These are phyloP conservation scores for Montipora capricornis DNA, from an alignment of 64 coral and sea anemone species.

Conservation along the genomic window DNA sequence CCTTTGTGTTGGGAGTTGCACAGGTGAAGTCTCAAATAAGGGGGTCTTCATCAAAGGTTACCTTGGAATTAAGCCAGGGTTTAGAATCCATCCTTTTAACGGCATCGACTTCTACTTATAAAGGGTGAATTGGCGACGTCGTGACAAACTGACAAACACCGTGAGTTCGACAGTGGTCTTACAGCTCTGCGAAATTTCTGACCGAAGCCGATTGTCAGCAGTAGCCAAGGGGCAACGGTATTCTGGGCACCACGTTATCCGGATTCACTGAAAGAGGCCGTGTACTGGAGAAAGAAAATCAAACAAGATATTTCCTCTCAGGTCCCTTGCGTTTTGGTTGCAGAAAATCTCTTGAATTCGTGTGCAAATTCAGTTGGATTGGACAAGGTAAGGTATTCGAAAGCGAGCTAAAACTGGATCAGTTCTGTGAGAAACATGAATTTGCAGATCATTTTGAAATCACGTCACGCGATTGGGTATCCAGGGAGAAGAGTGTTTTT, in stretches of 20 bases:
- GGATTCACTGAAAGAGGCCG: constrained; percentile 2
- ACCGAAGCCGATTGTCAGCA: constrained; percentile 15
- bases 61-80: constrained; percentile 15
- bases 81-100: constrained; percentile 22
- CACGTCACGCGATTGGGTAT: constrained; percentile 63
- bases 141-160: background rate
- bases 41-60: constrained; percentile 28
- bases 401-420: constrained; percentile 55
- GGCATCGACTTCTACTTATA: constrained; percentile 29
- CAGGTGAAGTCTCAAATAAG: constrained; percentile 7
- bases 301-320: background rate
- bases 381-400: constrained; percentile 53
- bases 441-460: constrained; percentile 77
- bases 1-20: background rate
- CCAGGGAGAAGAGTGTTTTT: constrained; percentile 78
- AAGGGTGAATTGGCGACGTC: background rate
- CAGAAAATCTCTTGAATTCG: constrained; percentile 43
- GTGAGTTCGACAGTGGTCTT: background rate
- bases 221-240: constrained; percentile 27
- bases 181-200: constrained; percentile 21
- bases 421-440: constrained; percentile 57
- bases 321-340: constrained; percentile 68
- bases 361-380: constrained; percentile 7
- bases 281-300: constrained; percentile 28
- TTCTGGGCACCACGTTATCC: constrained; percentile 26